Conservation (phyloP, 2,888 invertebrate species). For the Oasisia sp. region DNA sequence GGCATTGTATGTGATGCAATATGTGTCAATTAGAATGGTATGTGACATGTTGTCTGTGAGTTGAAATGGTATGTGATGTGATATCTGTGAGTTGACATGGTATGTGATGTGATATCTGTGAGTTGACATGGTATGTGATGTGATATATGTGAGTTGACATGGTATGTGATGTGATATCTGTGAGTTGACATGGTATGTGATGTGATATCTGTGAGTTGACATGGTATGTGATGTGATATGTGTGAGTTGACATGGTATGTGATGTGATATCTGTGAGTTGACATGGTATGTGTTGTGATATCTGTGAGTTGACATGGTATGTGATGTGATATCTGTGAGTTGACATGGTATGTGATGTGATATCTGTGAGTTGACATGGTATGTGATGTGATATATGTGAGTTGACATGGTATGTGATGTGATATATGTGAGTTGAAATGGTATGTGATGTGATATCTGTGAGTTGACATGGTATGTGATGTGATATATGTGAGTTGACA, state of each 20-base stretch:
- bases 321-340: neutral
- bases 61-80: neutral
- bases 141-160: neutral
- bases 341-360: neutral
- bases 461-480: neutral
- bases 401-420: neutral
- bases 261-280: neutral
- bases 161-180: neutral
- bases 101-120: neutral
- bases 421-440: neutral
- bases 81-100: neutral
- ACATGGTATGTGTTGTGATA: neutral
- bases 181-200: neutral
- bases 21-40: neutral
- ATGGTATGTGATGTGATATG: neutral
- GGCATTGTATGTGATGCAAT: neutral
- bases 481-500: neutral
- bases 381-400: neutral
- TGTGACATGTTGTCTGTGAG: neutral
- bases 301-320: neutral
- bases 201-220: neutral
- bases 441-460: neutral
- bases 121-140: neutral
- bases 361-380: neutral
- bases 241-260: neutral